phyloP scores from a whole-genome alignment of 2,888 invertebrate species.

The Euspilapteryx auroguttella region DNA sequence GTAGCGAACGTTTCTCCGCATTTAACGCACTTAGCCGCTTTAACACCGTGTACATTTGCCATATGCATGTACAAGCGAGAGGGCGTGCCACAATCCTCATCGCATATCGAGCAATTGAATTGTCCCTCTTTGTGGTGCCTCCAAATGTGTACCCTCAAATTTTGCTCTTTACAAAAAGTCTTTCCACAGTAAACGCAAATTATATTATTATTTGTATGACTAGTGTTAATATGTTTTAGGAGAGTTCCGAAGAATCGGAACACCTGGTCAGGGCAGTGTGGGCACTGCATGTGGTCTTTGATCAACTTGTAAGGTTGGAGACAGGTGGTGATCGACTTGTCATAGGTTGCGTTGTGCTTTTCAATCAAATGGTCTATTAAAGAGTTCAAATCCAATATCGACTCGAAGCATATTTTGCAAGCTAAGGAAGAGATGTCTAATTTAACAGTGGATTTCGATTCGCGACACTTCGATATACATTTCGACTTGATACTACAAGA shows the following conservation, averaged over 20 bases:
- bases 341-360: slow-evolving; percentile 40
- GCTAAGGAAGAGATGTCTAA: slow-evolving; percentile 37
- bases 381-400: slow-evolving; percentile 27
- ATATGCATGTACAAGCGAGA: slow-evolving; percentile 50
- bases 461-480: slow-evolving; percentile 42
- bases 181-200: slow-evolving; percentile 50
- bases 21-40: slow-evolving; percentile 43
- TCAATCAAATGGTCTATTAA: slow-evolving; percentile 37
- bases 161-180: slow-evolving; percentile 43
- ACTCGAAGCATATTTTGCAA: slow-evolving; percentile 42
- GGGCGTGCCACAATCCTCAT: slow-evolving; percentile 40
- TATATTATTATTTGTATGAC: slow-evolving; percentile 44
- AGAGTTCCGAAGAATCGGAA: slow-evolving; percentile 47
- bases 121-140: slow-evolving; percentile 41
- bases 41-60: slow-evolving; percentile 43
- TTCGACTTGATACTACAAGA: slow-evolving; percentile 37
- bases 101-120: slow-evolving; percentile 41
- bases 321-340: slow-evolving; percentile 39
- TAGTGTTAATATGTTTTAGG: slow-evolving; percentile 43
- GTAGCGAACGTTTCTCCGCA: slow-evolving; percentile 50
- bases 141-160: slow-evolving; percentile 45
- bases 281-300: slow-evolving; percentile 43
- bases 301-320: slow-evolving; percentile 37
- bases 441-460: slow-evolving; percentile 46
- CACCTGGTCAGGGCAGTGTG: slow-evolving; percentile 33